phyloP scores from a whole-genome alignment of 1,140 invertebrate species.

The Trinorchestia longiramus region DNA sequence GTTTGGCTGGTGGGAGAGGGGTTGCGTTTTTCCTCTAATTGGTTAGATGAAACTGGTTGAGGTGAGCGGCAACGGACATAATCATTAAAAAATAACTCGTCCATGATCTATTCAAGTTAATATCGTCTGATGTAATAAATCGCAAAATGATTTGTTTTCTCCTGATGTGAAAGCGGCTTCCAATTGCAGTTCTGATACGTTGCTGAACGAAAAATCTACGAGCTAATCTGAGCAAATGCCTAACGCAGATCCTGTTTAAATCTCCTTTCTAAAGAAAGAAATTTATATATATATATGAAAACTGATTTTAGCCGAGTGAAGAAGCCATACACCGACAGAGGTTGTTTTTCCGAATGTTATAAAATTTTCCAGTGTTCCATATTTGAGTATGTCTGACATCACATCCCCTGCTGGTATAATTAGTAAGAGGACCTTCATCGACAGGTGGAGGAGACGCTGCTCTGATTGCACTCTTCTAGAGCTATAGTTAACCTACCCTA shows the following conservation, averaged over 20 bases:
- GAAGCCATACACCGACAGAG: not conserved
- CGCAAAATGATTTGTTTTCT: too few species aligned
- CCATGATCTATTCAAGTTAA: not conserved
- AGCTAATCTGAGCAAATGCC: not conserved
- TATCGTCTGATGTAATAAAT: not conserved
- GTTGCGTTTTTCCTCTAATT: not conserved
- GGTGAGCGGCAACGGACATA: conserved; percentile 18
- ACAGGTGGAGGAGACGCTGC: not conserved
- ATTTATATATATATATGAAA: not conserved
- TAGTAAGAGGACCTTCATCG: not conserved
- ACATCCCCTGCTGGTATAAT: not conserved
- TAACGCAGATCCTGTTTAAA: not conserved
- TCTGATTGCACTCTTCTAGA: not conserved
- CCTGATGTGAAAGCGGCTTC: not conserved
- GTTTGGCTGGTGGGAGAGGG: not conserved
- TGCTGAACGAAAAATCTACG: not conserved
- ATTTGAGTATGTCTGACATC: not conserved
- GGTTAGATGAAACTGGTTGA: not conserved
- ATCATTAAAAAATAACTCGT: conserved; percentile 18
- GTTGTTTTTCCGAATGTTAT: not conserved
- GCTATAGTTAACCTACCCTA: not conserved
- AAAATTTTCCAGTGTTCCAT: not conserved
- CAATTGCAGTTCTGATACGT: not conserved
- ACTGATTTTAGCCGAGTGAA: not conserved
- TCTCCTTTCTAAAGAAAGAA: not conserved